Evolutionary conservation across 2,888 invertebrate species (phyloP), one percentile per base, ranked within the genome.

Genomic region (Tuberolachnus salignus): DNA sequence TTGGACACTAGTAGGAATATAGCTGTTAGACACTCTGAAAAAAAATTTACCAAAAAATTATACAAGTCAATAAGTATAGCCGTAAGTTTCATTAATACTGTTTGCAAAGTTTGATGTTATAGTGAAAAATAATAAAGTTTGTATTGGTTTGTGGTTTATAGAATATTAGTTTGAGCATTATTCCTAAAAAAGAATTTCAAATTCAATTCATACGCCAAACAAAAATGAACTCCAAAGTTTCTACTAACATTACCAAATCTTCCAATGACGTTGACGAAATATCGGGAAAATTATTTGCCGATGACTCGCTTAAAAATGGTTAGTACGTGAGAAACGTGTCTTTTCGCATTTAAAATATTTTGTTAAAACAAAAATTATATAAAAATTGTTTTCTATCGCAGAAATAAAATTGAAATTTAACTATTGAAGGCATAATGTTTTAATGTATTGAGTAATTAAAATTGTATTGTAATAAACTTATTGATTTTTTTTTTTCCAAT

Each of bases 1-100:
- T 91, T 95, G 82, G 95, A 95, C 86, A 91, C 94, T 64, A 92
- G 92, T 88, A 87, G 94, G 70, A 93, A 94, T 85, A 90, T 94
- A 82, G 90, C 91, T 57, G 88, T 90, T 21, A 88, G 78, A 19
- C 69, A 59, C 16, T 16, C 21, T 1, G 57, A 69, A 57, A 78
- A 69, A 69, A 57, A 44, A 69, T 21, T 51, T 61, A 14, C 49
- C 23, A 69, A 69, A n/a, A 57, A 69, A 42, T 42, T 78, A 61
- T 69, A 61, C 59, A 69, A 49, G 67, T 78, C 78, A 21, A 16
- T 69, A 42, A 78, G 78, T 51, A n/a, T 78, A 61, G 46, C n/a
- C n/a, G 78, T 78, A 78, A 69, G 78, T 78, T 42, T 14, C 9
- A 9, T 3, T 73, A 63, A 21, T 42, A 63, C 49, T 63, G 49